Evolutionary conservation across 37 sponge, comb jelly and placozoan species (phyloP), one percentile per base, ranked within the genome.

Genomic region (Geodia barretti): DNA sequence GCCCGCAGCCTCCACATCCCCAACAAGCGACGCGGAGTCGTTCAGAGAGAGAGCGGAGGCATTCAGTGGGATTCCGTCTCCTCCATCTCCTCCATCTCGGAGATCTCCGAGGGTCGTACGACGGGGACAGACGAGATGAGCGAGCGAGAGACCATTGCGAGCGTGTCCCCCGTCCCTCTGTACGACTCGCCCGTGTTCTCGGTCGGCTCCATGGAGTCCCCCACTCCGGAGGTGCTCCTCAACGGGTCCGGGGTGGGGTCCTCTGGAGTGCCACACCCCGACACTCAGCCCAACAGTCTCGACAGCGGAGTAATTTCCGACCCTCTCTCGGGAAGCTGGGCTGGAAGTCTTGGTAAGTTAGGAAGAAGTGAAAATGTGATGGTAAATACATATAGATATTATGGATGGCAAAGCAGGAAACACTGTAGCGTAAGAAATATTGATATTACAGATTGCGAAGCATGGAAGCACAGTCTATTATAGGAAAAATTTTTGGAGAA

Each of bases 61-160:
- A 47, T 47, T 7, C 54, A 47, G 11, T 54, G 59, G 42, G 81
- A 81, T 20, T 81, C 81, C 31, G 62, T 61, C 30, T 81, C 81
- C 1, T 47, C 54, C 14, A 63, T 81, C 62, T 72, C 72, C 28
- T 81, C 81, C 14, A 19, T n/a, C 23, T 81, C 81, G 1, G 81
- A 81, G 64, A 60, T 72, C 39, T 81, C 81, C 21, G 64, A 24
- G 37, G 34, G 5, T 21, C 68, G 31, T 33, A 68, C 68, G 1
- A 64, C 68, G 4, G 64, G 26, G 8, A 62, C 64, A 1, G 64
- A n/a, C n/a, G n/a, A n/a, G n/a, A n/a, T n/a, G n/a, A n/a, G n/a
- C n/a, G 54, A 47, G 54, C 7, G 54, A 47, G 54, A 47, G 14
- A 7, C 14, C 11, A 14, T 17, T 17, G 11, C 7, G 54, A 47